These are phyloP conservation scores for Corythornis vintsioides DNA, from an alignment of 2,113 vertebrate genomes.

Conservation along the genomic window DNA sequence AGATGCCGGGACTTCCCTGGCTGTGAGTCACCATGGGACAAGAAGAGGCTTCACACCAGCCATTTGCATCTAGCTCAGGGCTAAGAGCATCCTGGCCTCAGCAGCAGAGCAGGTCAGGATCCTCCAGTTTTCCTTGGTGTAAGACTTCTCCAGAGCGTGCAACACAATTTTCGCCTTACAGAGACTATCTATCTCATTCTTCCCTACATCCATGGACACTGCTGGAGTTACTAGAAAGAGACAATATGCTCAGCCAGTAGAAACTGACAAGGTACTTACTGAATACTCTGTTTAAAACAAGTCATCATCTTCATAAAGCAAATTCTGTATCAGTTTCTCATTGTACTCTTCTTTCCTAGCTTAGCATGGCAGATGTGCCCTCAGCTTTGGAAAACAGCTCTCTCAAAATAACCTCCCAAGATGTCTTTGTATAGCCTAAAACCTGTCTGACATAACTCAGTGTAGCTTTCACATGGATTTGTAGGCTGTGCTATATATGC, in stretches of 20 bases:
- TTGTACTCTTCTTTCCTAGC: background rate
- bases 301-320: background rate
- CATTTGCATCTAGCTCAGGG: slow-evolving; percentile 1
- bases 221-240: background rate
- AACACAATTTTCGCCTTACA: background rate
- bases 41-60: background rate
- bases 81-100: background rate
- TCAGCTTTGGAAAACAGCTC: background rate
- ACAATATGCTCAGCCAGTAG: background rate
- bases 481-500: background rate
- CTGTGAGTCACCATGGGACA: background rate
- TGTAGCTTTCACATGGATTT: background rate
- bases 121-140: background rate
- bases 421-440: background rate
- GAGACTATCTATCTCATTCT: background rate
- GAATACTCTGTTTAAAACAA: background rate
- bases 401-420: slow-evolving; percentile 13
- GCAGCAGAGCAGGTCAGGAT: background rate
- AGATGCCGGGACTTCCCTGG: slow-evolving; percentile 22
- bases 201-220: background rate
- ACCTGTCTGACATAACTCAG: background rate
- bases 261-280: background rate
- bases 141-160: background rate
- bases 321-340: background rate
- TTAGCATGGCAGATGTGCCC: background rate